These are phyloP conservation scores for Neodiprion lecontei DNA, from an alignment of 1,140 invertebrate genomes.

Conservation along the genomic window DNA sequence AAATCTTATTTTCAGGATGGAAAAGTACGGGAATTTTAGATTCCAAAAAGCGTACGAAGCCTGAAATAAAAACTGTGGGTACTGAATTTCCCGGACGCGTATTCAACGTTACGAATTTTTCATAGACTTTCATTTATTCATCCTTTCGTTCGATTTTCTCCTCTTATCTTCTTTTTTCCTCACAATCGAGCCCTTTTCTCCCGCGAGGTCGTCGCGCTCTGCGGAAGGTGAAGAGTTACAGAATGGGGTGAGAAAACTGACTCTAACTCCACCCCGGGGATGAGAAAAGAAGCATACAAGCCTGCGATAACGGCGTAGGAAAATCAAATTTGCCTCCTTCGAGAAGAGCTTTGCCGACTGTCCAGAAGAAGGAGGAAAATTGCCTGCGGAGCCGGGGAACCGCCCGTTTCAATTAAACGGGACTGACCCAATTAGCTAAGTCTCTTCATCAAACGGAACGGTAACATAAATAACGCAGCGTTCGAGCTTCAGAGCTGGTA, in stretches of 20 bases:
- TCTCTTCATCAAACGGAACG: not conserved
- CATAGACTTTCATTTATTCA: too few species aligned
- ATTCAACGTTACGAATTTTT: too few species aligned
- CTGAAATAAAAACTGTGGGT: too few species aligned
- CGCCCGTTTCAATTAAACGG: not conserved
- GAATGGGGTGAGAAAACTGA: not conserved
- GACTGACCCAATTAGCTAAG: conserved; percentile 5
- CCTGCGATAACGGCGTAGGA: conserved; percentile 1
- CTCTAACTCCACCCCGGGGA: not conserved
- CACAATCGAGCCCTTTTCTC: not conserved
- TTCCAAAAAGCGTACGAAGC: too few species aligned
- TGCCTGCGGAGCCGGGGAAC: not conserved
- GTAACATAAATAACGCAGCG: not conserved
- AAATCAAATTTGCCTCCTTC: not conserved
- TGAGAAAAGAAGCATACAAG: not conserved
- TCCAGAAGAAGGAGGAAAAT: not conserved
- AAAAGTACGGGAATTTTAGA: too few species aligned
- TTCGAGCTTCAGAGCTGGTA: too few species aligned
- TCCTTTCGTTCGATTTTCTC: not conserved
- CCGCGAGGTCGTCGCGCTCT: not conserved
- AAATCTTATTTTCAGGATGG: too few species aligned
- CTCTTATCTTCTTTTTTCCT: not conserved
- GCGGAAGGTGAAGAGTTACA: not conserved
- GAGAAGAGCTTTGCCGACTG: not conserved
- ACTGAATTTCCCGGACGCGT: too few species aligned